Conservation (phyloP, 2,888 invertebrate genomes). For the Dolichopus griseipennis region DNA sequence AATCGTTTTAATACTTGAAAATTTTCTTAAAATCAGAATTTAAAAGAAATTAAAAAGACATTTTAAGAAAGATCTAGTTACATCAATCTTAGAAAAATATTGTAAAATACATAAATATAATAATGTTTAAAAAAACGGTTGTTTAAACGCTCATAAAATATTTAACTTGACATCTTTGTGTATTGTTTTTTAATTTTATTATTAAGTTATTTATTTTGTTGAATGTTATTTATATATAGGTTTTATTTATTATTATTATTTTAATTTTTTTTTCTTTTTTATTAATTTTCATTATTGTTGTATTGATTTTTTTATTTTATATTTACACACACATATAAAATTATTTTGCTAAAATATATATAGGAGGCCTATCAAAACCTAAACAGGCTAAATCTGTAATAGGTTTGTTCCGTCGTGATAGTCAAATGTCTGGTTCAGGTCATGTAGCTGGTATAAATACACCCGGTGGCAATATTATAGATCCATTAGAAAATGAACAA, state of each 20-base stretch:
- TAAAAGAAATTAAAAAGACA: no score
- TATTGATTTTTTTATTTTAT: conserved; percentile 32
- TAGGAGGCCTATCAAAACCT: conserved; percentile 80
- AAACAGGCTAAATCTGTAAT: conserved; percentile 78
- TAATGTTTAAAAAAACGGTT: no score
- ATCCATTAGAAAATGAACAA: conserved; percentile 32
- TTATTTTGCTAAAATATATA: conserved; percentile 19
- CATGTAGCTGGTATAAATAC: conserved; percentile 43
- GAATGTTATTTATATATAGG: conserved; percentile 16
- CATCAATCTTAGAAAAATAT: no score
- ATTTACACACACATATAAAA: conserved; percentile 20
- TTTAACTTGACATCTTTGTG: conserved; percentile 3
- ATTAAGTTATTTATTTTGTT: not conserved
- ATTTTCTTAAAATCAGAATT: no score
- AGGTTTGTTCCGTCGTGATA: conserved; percentile 79
- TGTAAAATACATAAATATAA: no score
- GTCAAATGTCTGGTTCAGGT: conserved; percentile 61
- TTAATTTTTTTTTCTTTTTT: conserved; percentile 22
- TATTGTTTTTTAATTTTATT: not conserved
- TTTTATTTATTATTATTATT: conserved; percentile 21
- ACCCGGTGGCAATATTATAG: conserved; percentile 45
- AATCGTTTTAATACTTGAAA: no score
- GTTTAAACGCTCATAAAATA: not conserved
- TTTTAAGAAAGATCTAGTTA: no score
- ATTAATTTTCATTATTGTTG: conserved; percentile 27